Percentiles rank a stretch among this genome's conserved stretches.
Conservation (phyloP, 1,140 invertebrate genomes). For the Lamellibrachia luymesi region DNA sequence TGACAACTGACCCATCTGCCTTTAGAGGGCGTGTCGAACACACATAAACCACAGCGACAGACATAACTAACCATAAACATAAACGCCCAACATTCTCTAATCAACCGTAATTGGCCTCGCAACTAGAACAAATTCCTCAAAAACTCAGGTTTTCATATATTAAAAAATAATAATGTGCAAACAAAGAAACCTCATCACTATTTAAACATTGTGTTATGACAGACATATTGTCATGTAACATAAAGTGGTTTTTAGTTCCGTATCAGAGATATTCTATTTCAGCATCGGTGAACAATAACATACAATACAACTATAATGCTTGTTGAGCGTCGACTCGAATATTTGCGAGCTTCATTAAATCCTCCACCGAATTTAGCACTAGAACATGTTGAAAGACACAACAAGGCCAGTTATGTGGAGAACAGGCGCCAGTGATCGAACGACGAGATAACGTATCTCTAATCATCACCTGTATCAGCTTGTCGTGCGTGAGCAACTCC, state of each 20-base stretch:
- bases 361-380: not conserved
- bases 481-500: not conserved
- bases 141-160: not conserved
- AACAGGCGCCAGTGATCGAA: not conserved
- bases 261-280: not conserved
- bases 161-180: not conserved
- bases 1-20: not conserved
- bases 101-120: not conserved
- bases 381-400: not conserved
- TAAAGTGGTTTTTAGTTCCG: not conserved
- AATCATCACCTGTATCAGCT: not conserved
- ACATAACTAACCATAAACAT: not conserved
- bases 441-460: not conserved
- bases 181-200: not conserved
- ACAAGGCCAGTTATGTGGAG: not conserved
- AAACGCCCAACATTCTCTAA: not conserved
- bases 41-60: not conserved
- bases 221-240: not conserved
- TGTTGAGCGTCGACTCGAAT: not conserved
- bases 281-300: not conserved
- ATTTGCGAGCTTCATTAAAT: conserved; percentile 1
- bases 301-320: not conserved
- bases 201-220: not conserved
- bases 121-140: not conserved
- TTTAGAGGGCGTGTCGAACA: not conserved